Base-by-base conservation (phyloP, 2,888 invertebrate species). In the Hyposoter didymator region DNA sequence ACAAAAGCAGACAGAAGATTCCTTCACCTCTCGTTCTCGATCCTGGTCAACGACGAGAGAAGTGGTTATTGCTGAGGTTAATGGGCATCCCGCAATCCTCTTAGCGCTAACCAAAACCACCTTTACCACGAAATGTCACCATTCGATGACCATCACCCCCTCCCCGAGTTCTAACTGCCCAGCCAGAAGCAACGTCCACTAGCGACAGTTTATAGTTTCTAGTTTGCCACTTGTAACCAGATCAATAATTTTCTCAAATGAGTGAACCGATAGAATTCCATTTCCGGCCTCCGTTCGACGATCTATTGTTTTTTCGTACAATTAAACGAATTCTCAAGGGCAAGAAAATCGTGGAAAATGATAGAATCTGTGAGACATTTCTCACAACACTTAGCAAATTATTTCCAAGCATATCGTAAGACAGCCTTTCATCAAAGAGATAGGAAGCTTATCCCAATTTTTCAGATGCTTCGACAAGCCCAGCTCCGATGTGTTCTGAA, bases 31-130 rank as follows among this genome's bases (percentile, higher is more conserved):
- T 59, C 55, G 28, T 59, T 80, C 76, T 79, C 78, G 78, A 78
- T 74, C 69, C 70, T 79, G 82, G 80, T 80, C 78, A 82, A 83
- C 82, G 78, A 78, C 79, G 82, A 87, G 87, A 78, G 85, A 66
- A 82, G 82, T 74, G 89, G 87, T 90, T 89, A 90, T 89, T 82
- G 87, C 84, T 82, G 87, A 82, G 87, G 88, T 88, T 87, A 86
- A 90, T 87, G 89, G 55, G 89, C 87, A 76, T 84, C 83, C 89
- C 90, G 85, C 90, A 90, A 90, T 90, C 90, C 90, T 90, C 90
- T 90, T 90, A 90, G 88, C 82, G 87, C 73, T 74, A 82, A 49
- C 80, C 81, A 59, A 85, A 85, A 89, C 86, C 86, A 70, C 82
- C 70, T 85, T 88, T 82, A 85, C 88, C 88, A 62, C 87, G 85